Base-by-base conservation (phyloP, 2,888 invertebrate species). In the Drosophila engyochracea region DNA sequence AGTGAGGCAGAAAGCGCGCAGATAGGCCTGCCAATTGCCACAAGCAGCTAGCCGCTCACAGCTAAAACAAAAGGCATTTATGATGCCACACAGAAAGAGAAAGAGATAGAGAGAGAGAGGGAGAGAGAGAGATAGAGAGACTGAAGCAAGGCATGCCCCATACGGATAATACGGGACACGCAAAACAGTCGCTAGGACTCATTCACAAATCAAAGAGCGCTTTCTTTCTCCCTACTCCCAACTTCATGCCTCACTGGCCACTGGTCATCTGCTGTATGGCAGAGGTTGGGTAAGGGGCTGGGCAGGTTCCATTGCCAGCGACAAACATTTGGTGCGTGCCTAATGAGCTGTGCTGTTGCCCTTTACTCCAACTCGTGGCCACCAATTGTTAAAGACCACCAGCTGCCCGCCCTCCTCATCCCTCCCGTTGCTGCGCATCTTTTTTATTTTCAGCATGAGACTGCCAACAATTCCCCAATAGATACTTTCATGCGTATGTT, bases 281-380 rank as follows among this genome's bases (percentile, higher is more conserved):
- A 14, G 14, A 5, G 6, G 9, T 7, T n/a, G 3, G 28, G 9
- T 3, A 14, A 5, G n/a, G 9, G 19, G 25, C 1, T 10, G 4
- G 55, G 39, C 39, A 37, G 57, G 31, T 58, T 61, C 51, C 59
- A 41, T 33, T 33, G 59, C 28, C 37, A 60, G 59, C 81, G 79
- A 67, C 89, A 76, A 79, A 70, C 84, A 88, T 79, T 90, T 69
- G 90, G 86, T 86, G 90, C 85, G 85, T 86, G 85, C 83, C 85
- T 88, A 86, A 86, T 86, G 85, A 86, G 90, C 90, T 85, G 86
- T 90, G 89, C 90, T 72, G 61, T 73, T 53, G 66, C 47, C 64
- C 63, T 49, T 39, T 25, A 16, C 16, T 35, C 22, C 35, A 37
- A 19, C 57, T 39, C 28, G 30, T 12, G 31, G 54, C 49, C 51